A percentile compares a stretch with the other conserved stretches of the same genome.
Evolutionary conservation across 2,888 invertebrate genomes (phyloP).

Genomic region (Lomographa bimaculata): DNA sequence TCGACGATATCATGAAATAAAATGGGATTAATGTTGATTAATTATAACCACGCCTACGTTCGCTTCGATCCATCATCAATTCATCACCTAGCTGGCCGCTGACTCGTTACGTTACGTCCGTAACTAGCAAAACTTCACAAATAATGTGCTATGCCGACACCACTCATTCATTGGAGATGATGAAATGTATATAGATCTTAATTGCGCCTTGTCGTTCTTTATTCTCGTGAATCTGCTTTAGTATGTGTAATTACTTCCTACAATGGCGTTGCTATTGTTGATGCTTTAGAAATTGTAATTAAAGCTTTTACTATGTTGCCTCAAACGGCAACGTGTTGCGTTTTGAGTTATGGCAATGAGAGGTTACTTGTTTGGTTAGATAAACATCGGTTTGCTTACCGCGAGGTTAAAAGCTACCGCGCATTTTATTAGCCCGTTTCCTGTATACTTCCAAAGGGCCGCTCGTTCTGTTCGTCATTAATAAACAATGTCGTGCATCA

Average conservation of each 20-base stretch:
- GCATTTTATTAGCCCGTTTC: constrained; percentile 57
- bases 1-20: constrained; percentile 47
- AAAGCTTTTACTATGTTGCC: constrained; percentile 23
- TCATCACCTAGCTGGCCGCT: constrained; percentile 39
- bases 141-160: constrained; percentile 48
- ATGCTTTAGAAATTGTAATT: constrained; percentile 34
- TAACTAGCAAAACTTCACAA: constrained; percentile 39
- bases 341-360: constrained; percentile 21
- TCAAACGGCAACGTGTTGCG: constrained; percentile 14
- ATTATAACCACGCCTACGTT: constrained; percentile 48
- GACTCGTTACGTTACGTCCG: constrained; percentile 32
- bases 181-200: constrained; percentile 53
- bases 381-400: constrained; percentile 37
- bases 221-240: constrained; percentile 45
- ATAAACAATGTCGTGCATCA: constrained; percentile 66
- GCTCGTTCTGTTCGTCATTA: constrained; percentile 51
- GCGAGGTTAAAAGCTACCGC: constrained; percentile 41
- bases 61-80: constrained; percentile 48
- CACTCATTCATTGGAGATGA: constrained; percentile 48
- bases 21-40: constrained; percentile 51
- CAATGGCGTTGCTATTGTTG: constrained; percentile 37
- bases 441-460: constrained; percentile 52
- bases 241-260: constrained; percentile 53
- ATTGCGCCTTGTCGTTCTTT: constrained; percentile 48
- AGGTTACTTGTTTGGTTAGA: constrained; percentile 14